Conservation (phyloP, 2,797 vertebrate genomes). For the Pangasius djambal region DNA sequence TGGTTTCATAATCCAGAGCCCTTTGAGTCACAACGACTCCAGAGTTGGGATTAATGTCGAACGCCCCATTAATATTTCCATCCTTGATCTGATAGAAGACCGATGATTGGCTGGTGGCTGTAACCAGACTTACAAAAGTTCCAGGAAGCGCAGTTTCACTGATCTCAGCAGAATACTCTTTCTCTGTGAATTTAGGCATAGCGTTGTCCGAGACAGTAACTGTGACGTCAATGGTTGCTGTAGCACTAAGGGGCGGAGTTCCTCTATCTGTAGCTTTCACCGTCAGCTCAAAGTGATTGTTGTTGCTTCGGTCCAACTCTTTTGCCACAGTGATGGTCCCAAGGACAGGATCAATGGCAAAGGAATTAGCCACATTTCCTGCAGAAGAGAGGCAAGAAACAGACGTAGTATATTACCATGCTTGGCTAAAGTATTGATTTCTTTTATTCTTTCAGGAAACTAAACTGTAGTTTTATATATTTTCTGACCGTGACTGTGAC, state of each 20-base stretch:
- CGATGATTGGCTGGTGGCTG: slow-evolving; percentile 90
- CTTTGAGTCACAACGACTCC: slow-evolving; percentile 89
- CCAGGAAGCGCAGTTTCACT: slow-evolving; percentile 83
- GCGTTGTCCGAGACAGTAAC: slow-evolving; percentile 95
- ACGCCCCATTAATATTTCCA: slow-evolving; percentile 84
- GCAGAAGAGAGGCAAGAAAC: slow-evolving; percentile 42
- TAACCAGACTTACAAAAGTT: slow-evolving; percentile 86
- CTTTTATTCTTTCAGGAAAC: slow-evolving; percentile 18
- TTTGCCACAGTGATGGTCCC: slow-evolving; percentile 89
- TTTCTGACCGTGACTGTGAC: neutral
- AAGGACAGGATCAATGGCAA: slow-evolving; percentile 88
- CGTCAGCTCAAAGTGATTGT: slow-evolving; percentile 85
- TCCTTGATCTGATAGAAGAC: slow-evolving; percentile 93
- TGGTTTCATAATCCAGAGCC: slow-evolving; percentile 87
- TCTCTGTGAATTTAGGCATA: slow-evolving; percentile 87
- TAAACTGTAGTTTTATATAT: neutral
- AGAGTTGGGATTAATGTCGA: slow-evolving; percentile 93
- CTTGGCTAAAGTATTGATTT: slow-evolving; percentile 36
- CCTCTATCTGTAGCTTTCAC: slow-evolving; percentile 92
- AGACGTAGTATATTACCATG: slow-evolving; percentile 25
- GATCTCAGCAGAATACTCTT: slow-evolving; percentile 88
- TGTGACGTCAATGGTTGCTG: slow-evolving; percentile 79
- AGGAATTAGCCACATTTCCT: slow-evolving; percentile 96
- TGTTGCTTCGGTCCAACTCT: slow-evolving; percentile 88
- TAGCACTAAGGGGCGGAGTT: slow-evolving; percentile 81